Base-by-base conservation (phyloP, 2,888 invertebrate genomes). In the Papilio demoleus region DNA sequence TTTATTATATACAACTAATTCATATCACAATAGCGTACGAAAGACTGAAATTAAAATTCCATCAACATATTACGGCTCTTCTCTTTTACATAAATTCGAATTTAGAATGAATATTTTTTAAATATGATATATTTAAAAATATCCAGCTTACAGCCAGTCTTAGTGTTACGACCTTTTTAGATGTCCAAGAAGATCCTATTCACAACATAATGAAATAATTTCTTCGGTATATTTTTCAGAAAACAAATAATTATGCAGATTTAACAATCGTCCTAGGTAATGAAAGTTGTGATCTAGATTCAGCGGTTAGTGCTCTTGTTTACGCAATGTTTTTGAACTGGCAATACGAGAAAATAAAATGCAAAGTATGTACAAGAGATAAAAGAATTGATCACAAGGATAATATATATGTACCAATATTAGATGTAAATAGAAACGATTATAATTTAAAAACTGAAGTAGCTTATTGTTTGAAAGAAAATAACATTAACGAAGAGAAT, bases 211-310 rank as follows among this genome's bases (percentile, higher is more conserved):
- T 12, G 12, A 38, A 12, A 0, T 5, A 27, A 53, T 14, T 9
- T 27, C 3, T 56, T 9, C 5, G 14, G 14, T 12, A 38, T 38
- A 38, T 38, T 14, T 38, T 0, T 4, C 79, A 90, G 90, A 81
- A 79, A 69, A 72, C 81, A 0, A 75, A 78, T 0, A 73, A 82
- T 22, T 91, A 81, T 79, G 73, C 84, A 50, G 76, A 80, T 0
- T 17, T 91, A 1, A 84, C 76, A 56, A 83, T 97, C 47, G 95
- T 98, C 0, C 76, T 97, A 17, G 98, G 98, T 1, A 98, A 98
- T 80, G 97, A 97, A 83, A 95, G 96, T 12, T 98, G 97, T 81
- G 98, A 98, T 83, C 90, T 98, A 70, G 98, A 98, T 85, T 98
- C 98, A 0, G 96, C 96, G 0, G 94, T 97, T 0, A 94, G 95